Base-by-base conservation (phyloP, 2,797 vertebrate species). In the Taeniopygia guttata region DNA sequence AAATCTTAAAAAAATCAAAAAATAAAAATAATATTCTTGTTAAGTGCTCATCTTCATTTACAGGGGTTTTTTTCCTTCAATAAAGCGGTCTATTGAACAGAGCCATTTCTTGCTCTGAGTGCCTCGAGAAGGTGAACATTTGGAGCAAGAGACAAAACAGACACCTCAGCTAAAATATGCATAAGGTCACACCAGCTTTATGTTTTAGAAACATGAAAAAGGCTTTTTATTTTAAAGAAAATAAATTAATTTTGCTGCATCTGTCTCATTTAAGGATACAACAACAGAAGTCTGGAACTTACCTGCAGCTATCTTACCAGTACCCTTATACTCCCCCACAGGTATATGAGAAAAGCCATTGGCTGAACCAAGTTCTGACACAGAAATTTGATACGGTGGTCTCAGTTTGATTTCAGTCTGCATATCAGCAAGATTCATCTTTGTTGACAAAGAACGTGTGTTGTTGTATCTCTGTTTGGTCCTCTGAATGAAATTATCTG, bases 341-440 rank as follows among this genome's bases (percentile, higher is more conserved):
- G 97, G 96, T 54, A 97, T 74, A 80, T 98, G 96, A 30, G 98
- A 96, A 74, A 98, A 98, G 60, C 99, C 99, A 85, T 99, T 99
- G 96, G 98, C 94, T 52, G 98, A 98, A 87, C 93, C 98, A 92
- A 99, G 97, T 87, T 99, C 99, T 94, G 98, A 98, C 58, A 98
- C 55, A 32, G 99, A 98, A 77, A 99, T 98, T 97, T 99, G 99
- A 96, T 99, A 99, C 5, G 99, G 99, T 40, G 99, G 99, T 43
- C 99, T 98, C 97, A 99, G 98, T 87, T 98, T 99, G 97, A 99
- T 99, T 97, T 99, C 99, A 4, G 98, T 99, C 98, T 99, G 99
- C 99, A 99, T 99, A 97, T 99, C 99, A 85, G 98, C 98, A 95
- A 99, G 98, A 98, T 99, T 99, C 97, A 99, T 99, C 98, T 98